Evolutionary conservation across 2,113 vertebrate species (phyloP), one percentile per base, ranked within the genome.

Genomic region (Desmodus rotundus): DNA sequence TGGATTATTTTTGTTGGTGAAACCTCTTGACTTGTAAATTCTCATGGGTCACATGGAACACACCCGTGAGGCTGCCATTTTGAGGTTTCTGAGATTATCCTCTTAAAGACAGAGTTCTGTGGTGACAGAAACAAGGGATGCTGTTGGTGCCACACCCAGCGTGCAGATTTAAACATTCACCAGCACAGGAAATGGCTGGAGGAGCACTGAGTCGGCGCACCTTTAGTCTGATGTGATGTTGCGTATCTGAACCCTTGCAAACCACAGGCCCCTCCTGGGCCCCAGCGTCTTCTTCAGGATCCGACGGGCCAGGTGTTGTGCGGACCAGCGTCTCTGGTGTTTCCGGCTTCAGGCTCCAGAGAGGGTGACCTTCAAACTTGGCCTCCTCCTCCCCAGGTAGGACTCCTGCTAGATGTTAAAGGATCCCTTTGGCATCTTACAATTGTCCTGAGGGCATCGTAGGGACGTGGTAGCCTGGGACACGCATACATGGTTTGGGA

Each of bases 221-320:
- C 9, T 33, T 84, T 36, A 22, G n/a, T 12, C 6, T 13, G 72
- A 19, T 7, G 17, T 47, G 5, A 77, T 6, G 24, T 41, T 73
- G 15, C 50, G 0, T 33, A 36, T 31, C 52, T 9, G 43, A 9
- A 41, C 4, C 41, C 26, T 7, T 1, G 38, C 10, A 5, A 38
- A 17, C 45, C 45, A 13, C 11, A 63, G 8, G 4, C 8, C 24
- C 43, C 20, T 41, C 31, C 68, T 31, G 22, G 77, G 56, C 22
- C 28, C 2, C 0, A 11, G n/a, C 19, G 22, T 12, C 22, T 15
- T 43, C 50, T 3, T 0, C 38, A 36, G 17, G 52, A 6, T 33
- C 41, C 11, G 38, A 0, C 16, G 63, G 63, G 61, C 31, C 73
- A 9, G 4, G 1, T 9, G 22, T 26, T 14, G 17, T 17, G 2